Base-by-base conservation (phyloP, 2,888 invertebrate genomes). In the Dichetophora obliterata region DNA sequence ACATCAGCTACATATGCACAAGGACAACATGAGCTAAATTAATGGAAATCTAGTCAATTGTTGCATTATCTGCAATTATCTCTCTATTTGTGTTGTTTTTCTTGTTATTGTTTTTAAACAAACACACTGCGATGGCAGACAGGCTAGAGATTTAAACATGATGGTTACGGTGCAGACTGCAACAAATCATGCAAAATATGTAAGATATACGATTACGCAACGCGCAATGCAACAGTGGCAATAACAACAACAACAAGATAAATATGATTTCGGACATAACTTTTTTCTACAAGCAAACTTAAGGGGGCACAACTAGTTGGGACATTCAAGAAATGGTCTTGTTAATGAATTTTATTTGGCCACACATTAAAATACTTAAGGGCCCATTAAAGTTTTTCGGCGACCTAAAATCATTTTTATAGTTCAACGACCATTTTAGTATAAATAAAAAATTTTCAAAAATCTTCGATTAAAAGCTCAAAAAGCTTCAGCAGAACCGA, bases 1-100 rank as follows among this genome's bases (percentile, higher is more conserved):
- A 48, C 68, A 19, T 16, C 6, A 16, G n/a, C 65, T 16, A 65
- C 19, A 65, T 24, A 19, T 37, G 65, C 65, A 63, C 65, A 65
- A 27, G 6, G 27, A 24, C n/a, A n/a, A 24, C n/a, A 22, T 14
- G 43, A 66, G n/a, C 22, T 4, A 14, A 68, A 59, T 59, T 59
- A 59, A 59, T 59, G 24, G 14, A 59, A 8, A 27, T 59, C 59
- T 27, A 14, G 22, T 68, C 50, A 68, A 48, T 68, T 68, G 50
- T 68, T 68, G 68, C 68, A 68, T 27, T 68, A 27, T n/a, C 50
- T 50, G 50, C 22, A 16, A n/a, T 31, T 31, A 27, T 48, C 27
- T 24, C 19, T 37, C 3, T 19, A 22, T 57, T 57, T 4, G 24
- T 59, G 59, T 24, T 59, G 27, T 59, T 59, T 22, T 5, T 50